Evolutionary conservation across 2,888 invertebrate species (phyloP), one percentile per base, ranked within the genome.

Genomic region (Chrysina gloriosa): DNA sequence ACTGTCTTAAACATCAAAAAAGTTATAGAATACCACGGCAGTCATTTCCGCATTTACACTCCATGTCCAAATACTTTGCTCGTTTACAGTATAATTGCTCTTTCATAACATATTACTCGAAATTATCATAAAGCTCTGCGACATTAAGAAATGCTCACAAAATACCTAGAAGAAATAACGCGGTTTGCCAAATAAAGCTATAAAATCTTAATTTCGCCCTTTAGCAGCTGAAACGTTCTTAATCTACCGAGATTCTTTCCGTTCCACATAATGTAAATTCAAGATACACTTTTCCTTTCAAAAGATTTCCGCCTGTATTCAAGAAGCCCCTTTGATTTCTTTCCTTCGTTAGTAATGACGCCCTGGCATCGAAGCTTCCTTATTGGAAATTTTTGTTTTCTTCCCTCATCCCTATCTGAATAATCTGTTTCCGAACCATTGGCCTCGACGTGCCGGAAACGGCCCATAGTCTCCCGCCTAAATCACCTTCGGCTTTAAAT

Each of bases 401-500:
- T 61, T 19, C 29, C 42, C 42, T 42, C 42, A 27, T 16, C 27
- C 42, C 27, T 42, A 42, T 45, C 58, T 61, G 58, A 61, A 61
- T 61, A 61, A 61, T 61, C 58, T 42, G 58, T 61, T 61, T 61
- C 58, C 42, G 42, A 61, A 11, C 42, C 58, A 61, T 61, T 42
- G 58, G 58, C 36, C 27, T 27, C 58, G 27, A 42, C 25, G 25
- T 42, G 39, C n/a, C 16, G 27, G 58, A 61, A 61, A 42, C 42
- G 36, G 16, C 58, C 58, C 25, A 42, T 42, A 61, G 42, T 27
- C 42, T 45, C 27, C 58, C 27, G 27, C 29, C 27, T 45, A 61
- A 61, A 61, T 61, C 58, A 61, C 58, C 58, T 61, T 61, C 58
- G 27, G 58, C 42, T 61, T 61, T 61, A 61, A 61, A 42, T 61